Base-by-base conservation (phyloP, 2,888 invertebrate species). In the Ochropleura plecta region DNA sequence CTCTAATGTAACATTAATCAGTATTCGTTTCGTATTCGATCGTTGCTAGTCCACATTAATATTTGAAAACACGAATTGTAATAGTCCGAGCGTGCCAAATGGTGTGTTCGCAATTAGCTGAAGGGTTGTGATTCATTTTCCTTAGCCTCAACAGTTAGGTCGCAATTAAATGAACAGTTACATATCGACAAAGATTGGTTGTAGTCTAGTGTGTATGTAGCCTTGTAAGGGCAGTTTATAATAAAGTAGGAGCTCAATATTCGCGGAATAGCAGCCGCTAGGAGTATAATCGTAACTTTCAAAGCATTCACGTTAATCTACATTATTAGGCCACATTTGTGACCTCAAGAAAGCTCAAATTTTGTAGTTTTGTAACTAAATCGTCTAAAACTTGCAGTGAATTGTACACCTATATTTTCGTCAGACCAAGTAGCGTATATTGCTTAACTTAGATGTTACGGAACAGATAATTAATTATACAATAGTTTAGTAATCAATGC, bases 111-210 rank as follows among this genome's bases (percentile, higher is more conserved):
- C 59, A 84, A 69, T 80, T 82, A 87, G 84, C 63, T 66, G 70
- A 86, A 90, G 90, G 93, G 94, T 94, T 95, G 94, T 95, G 94
- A 94, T 90, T 91, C 83, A 86, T 91, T 85, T 91, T 91, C 88
- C 76, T 77, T 88, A 91, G 87, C 86, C 85, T 87, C 82, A 86
- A 62, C 81, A 70, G 76, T 70, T 80, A 77, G 73, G 73, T 83
- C 80, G 83, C 82, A 82, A 82, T 79, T 85, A 76, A 86, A 88
- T 85, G 86, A 90, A 92, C 91, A 88, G 88, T 90, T 92, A 94
- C 94, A 95, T 95, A 95, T 95, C 95, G 90, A 83, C 70, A 87
- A 90, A 88, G 81, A 89, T 89, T 85, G 89, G 90, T 92, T 90
- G 90, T 93, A 93, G 91, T 89, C 86, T 92, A 93, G 91, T 80